These are phyloP conservation scores for Acleris literana DNA, from an alignment of 2,888 invertebrate genomes.

Conservation along the genomic window DNA sequence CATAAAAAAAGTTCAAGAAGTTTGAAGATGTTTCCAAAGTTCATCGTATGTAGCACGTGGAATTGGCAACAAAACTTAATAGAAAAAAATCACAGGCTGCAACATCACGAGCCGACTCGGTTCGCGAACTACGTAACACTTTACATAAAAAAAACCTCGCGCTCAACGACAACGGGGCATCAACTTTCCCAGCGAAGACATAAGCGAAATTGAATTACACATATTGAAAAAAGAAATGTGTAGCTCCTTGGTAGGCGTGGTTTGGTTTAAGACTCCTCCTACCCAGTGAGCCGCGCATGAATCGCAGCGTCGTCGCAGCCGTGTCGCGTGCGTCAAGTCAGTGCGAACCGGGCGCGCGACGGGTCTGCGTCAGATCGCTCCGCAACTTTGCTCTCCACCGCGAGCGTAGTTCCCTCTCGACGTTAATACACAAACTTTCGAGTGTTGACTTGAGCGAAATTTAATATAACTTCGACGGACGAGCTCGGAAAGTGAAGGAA, in stretches of 20 bases:
- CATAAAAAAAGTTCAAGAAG: background rate
- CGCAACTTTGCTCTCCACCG: constrained; percentile 60
- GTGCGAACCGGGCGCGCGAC: constrained; percentile 43
- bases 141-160: constrained; percentile 83
- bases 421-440: constrained; percentile 54
- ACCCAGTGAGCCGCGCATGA: constrained; percentile 76
- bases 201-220: constrained; percentile 84
- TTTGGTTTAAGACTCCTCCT: constrained; percentile 77
- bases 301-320: constrained; percentile 63
- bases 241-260: constrained; percentile 83
- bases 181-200: constrained; percentile 84
- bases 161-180: constrained; percentile 83
- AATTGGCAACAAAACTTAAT: constrained; percentile 70
- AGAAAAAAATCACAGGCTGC: constrained; percentile 69
- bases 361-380: constrained; percentile 57
- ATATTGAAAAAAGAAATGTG: constrained; percentile 84
- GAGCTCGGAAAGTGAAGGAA: constrained; percentile 52
- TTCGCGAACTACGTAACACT: constrained; percentile 82
- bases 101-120: constrained; percentile 75
- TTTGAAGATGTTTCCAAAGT: background rate
- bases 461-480: constrained; percentile 56
- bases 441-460: constrained; percentile 57
- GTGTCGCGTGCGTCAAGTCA: constrained; percentile 54
- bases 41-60: constrained; percentile 61
- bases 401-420: constrained; percentile 52